These are phyloP conservation scores for Leptosomus discolor DNA, from an alignment of 2,113 vertebrate genomes.

Conservation along the genomic window DNA sequence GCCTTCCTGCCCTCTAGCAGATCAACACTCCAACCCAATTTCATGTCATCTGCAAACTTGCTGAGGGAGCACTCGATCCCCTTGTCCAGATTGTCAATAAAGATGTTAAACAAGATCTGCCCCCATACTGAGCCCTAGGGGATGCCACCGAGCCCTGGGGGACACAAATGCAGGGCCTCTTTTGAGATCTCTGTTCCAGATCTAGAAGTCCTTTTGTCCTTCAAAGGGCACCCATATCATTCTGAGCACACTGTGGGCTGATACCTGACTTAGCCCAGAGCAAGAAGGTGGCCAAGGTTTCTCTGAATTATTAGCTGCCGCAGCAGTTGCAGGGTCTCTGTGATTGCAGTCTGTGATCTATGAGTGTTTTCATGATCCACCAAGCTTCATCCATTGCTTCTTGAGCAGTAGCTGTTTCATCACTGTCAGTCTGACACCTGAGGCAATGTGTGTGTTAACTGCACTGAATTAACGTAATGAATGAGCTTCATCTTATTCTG, in stretches of 20 bases:
- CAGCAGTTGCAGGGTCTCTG: neutral
- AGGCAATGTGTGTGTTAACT: neutral
- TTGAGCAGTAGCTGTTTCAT: neutral
- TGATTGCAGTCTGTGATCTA: neutral
- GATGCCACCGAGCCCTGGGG: no score
- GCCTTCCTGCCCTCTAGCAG: no score
- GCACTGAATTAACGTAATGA: neutral
- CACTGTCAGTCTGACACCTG: neutral
- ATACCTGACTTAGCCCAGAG: neutral
- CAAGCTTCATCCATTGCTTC: neutral
- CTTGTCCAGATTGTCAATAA: no score
- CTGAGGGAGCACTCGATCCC: no score
- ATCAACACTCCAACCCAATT: no score
- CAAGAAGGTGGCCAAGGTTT: neutral
- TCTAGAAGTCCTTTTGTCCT: neutral
- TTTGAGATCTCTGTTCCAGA: neutral
- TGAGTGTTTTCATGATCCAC: neutral
- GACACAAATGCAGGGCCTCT: neutral
- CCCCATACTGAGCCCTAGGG: no score
- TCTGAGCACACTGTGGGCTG: neutral
- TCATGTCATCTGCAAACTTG: no score
- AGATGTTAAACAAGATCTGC: no score
- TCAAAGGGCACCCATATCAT: fast-evolving
- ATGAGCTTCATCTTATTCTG: neutral
- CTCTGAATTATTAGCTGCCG: neutral